Base-by-base conservation (phyloP, 2,113 vertebrate species). In the Takifugu flavidus region DNA sequence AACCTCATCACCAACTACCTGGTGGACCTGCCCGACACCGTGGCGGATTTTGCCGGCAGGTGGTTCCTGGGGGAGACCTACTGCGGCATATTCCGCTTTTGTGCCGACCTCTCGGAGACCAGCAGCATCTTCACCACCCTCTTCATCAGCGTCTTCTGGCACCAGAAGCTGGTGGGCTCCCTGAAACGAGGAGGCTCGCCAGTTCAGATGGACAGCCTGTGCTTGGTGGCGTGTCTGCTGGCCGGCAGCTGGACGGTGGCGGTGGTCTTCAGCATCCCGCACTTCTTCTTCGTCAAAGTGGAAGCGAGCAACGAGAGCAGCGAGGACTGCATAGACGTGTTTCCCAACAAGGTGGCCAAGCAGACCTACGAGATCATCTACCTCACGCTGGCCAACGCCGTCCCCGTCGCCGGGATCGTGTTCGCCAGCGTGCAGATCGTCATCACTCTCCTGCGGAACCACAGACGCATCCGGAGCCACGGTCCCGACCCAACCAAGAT, bases 1-100 rank as follows among this genome's bases (percentile, higher is more conserved):
- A 90, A 92, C 75, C 88, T 93, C 57, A 89, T 93, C 67, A 91
- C 88, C n/a, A 91, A 90, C 77, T 89, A 62, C 61, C 51, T 91
- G 77, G 91, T 91, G 78, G 90, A 91, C 65, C 64, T 91, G 2
- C 90, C 89, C 0, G 88, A 90, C 67, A 87, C 82, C 31, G 29
- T 90, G 1, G 81, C 81, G 0, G 79, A 91, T 5, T 85, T 90
- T 2, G 63, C 56, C 2, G 82, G 72, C 0, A 43, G 14, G 0
- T 93, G 89, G 89, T 84, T 89, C 62, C 42, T 88, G 27, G 85
- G 87, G 0, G 63, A 78, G 42, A 65, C 50, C 10, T 93, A 75
- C 69, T 92, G 91, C 3, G 62, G 65, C 0, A 43, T 88, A 12
- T 89, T 88, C 44, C 79, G 55, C 5, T 92, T 92, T n/a, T 86